These are phyloP conservation scores for Lagenorhynchus albirostris DNA, from an alignment of 2,113 vertebrate species.

Conservation along the genomic window DNA sequence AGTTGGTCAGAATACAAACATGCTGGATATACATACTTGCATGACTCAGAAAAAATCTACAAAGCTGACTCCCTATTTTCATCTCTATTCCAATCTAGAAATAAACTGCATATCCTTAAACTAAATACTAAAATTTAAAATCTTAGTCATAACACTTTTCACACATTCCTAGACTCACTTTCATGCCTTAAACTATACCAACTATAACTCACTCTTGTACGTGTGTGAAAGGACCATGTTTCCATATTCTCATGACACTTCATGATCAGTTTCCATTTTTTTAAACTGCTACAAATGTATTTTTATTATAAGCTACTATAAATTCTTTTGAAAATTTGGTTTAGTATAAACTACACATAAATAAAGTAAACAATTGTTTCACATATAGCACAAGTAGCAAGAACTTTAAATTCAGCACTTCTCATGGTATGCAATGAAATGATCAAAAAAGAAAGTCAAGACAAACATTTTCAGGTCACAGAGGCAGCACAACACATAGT, in stretches of 20 bases:
- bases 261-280: background rate
- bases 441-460: background rate
- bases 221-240: background rate
- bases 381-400: background rate
- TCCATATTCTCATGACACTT: background rate
- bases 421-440: background rate
- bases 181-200: background rate
- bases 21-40: background rate
- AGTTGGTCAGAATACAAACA: background rate
- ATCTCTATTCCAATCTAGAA: background rate
- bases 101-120: background rate
- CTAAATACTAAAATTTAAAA: conserved; percentile 23
- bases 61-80: background rate
- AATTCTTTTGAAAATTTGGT: conserved; percentile 30
- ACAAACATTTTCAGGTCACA: conserved; percentile 13
- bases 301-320: conserved; percentile 22
- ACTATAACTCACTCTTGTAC: background rate
- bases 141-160: background rate
- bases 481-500: background rate
- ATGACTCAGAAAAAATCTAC: background rate
- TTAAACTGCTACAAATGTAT: background rate
- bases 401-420: background rate
- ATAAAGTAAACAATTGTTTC: background rate
- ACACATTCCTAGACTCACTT: conserved; percentile 1
- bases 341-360: background rate